phyloP scores from a whole-genome alignment of 2,113 vertebrate genomes.

The Halichoeres trimaculatus region DNA sequence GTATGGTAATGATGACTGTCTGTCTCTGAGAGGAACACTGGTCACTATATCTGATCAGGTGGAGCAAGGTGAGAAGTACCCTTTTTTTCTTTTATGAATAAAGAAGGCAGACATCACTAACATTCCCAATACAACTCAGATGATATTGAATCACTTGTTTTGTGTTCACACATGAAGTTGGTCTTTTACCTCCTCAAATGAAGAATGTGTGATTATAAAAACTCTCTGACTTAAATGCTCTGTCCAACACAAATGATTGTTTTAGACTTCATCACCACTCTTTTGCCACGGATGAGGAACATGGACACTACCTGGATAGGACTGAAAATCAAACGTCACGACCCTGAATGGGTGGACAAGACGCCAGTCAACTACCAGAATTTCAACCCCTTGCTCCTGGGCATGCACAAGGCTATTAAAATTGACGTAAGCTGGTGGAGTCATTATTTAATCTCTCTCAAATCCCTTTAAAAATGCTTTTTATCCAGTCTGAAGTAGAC shows the following conservation, averaged over 20 bases:
- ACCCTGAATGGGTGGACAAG: slow-evolving; percentile 86
- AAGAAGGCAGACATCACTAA: not conserved
- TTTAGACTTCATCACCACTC: slow-evolving; percentile 92
- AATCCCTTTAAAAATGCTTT: not conserved
- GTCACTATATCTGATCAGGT: slow-evolving; percentile 88
- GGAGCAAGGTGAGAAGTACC: slow-evolving; percentile 90
- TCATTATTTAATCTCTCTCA: too few species aligned
- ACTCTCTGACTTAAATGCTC: too few species aligned
- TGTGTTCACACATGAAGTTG: too few species aligned
- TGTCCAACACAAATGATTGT: slow-evolving; percentile 7
- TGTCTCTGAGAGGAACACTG: slow-evolving; percentile 84
- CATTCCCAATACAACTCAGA: not conserved
- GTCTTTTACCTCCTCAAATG: too few species aligned
- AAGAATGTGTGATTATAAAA: too few species aligned
- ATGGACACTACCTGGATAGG: slow-evolving; percentile 89
- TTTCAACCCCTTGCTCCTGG: slow-evolving; percentile 89
- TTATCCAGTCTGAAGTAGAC: not conserved
- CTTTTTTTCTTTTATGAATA: not conserved
- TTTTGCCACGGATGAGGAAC: slow-evolving; percentile 78
- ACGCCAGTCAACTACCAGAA: slow-evolving; percentile 85
- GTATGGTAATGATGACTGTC: slow-evolving; percentile 84
- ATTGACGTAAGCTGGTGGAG: slow-evolving; percentile 83
- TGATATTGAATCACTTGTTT: not conserved
- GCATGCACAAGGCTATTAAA: slow-evolving; percentile 80
- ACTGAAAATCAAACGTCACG: slow-evolving; percentile 77